Evolutionary conservation across 1,140 invertebrate species (phyloP).

Genomic region (Panulirus ornatus): DNA sequence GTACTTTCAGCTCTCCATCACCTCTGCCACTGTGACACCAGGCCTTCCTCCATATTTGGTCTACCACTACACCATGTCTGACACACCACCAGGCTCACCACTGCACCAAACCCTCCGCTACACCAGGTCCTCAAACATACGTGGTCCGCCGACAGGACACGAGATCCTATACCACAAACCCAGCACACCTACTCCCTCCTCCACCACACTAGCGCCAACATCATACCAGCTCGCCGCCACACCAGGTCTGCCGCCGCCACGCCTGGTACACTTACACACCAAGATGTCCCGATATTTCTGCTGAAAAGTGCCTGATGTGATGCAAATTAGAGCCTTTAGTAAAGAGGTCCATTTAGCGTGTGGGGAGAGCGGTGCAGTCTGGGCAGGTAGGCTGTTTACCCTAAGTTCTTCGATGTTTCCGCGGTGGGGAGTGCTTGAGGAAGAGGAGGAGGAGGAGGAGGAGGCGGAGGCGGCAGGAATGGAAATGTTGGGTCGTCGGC

Average conservation of each 20-base stretch:
- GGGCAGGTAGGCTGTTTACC: background rate
- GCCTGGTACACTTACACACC: background rate
- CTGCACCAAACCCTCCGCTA: no score
- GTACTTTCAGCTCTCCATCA: no score
- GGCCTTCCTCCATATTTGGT: no score
- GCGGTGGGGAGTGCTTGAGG: background rate
- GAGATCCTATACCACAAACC: no score
- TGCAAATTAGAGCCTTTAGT: background rate
- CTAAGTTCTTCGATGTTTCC: background rate
- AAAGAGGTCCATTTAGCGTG: background rate
- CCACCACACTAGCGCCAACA: background rate
- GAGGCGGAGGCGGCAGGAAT: background rate
- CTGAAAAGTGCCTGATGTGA: background rate
- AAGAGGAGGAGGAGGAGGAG: background rate
- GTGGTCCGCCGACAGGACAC: no score
- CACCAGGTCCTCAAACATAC: no score
- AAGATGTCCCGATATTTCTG: background rate
- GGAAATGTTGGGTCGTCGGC: slow-evolving; percentile 3
- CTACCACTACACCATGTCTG: no score
- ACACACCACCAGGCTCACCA: no score
- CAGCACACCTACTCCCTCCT: background rate
- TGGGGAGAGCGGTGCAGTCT: background rate
- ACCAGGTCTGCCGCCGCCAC: background rate
- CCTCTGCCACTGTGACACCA: no score
- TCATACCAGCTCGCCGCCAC: background rate